These are phyloP conservation scores for Vidua macroura DNA, from an alignment of 2,113 vertebrate species.

Conservation along the genomic window DNA sequence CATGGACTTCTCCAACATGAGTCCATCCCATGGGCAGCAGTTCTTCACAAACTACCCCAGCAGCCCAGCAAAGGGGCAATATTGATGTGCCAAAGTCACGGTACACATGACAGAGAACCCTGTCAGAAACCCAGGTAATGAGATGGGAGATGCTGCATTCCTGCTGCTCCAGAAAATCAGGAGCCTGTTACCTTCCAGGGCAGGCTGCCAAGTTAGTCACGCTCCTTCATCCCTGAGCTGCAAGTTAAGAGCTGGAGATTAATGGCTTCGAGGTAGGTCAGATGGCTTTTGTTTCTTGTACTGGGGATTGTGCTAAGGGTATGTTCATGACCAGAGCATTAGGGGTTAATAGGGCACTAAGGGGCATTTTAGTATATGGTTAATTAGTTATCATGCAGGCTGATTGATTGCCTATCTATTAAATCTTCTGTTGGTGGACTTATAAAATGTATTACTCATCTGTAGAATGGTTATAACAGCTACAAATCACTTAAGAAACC, in stretches of 20 bases:
- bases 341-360: background rate
- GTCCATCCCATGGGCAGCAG: background rate
- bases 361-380: background rate
- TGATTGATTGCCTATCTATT: constrained; percentile 28
- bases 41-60: background rate
- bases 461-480: constrained; percentile 9
- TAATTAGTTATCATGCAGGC: background rate
- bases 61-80: background rate
- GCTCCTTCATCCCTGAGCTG: background rate
- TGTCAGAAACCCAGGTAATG: background rate
- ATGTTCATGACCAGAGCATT: background rate
- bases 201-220: background rate
- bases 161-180: background rate
- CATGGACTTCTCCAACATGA: background rate
- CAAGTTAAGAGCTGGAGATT: background rate
- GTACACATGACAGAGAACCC: background rate
- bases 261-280: background rate
- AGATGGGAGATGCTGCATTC: background rate
- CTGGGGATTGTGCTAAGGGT: background rate
- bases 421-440: constrained; percentile 11
- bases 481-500: background rate
- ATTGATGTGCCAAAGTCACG: fast-evolving
- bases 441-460: background rate
- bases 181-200: background rate
- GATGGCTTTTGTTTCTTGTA: background rate